Evolutionary conservation across 2,888 invertebrate species (phyloP).

Genomic region (Masnerella sp.): DNA sequence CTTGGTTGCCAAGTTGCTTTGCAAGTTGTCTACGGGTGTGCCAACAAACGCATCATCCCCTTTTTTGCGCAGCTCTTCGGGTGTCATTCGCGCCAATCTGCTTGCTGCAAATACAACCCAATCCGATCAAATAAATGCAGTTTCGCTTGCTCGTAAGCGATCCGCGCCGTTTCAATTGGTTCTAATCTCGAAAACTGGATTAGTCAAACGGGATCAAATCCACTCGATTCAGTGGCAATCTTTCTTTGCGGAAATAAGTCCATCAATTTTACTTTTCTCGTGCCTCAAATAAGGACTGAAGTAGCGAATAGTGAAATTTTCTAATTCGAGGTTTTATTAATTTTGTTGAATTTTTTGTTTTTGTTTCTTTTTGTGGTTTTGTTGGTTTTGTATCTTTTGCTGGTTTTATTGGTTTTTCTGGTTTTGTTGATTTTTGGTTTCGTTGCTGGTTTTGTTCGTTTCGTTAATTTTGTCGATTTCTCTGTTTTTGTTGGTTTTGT

Average conservation of each 20-base stretch:
- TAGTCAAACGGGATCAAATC: constrained; percentile 39
- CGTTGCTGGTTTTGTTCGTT: too few relatives aligned
- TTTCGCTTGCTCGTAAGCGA: constrained; percentile 19
- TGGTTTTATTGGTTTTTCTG: too few relatives aligned
- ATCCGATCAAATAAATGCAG: constrained; percentile 47
- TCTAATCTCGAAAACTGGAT: constrained; percentile 39
- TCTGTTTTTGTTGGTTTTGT: too few relatives aligned
- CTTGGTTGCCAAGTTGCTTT: too few relatives aligned
- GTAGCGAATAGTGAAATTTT: too few relatives aligned
- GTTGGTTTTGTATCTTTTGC: too few relatives aligned
- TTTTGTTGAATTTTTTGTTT: too few relatives aligned
- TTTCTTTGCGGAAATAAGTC: constrained; percentile 12
- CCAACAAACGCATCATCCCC: constrained; percentile 11
- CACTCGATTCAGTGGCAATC: constrained; percentile 6
- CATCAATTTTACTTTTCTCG: constrained; percentile 1
- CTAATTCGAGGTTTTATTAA: too few relatives aligned
- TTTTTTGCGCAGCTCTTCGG: constrained; percentile 4
- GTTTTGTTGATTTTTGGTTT: too few relatives aligned
- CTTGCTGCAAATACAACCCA: constrained; percentile 21
- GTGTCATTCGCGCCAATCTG: constrained; percentile 15
- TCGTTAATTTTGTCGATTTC: too few relatives aligned
- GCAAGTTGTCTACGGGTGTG: constrained; percentile 7
- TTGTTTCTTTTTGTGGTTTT: too few relatives aligned
- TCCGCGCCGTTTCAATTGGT: constrained; percentile 34
- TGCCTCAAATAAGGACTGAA: too few relatives aligned